These are phyloP conservation scores for Holotrichia oblita DNA, from an alignment of 1,140 invertebrate species.

Conservation along the genomic window DNA sequence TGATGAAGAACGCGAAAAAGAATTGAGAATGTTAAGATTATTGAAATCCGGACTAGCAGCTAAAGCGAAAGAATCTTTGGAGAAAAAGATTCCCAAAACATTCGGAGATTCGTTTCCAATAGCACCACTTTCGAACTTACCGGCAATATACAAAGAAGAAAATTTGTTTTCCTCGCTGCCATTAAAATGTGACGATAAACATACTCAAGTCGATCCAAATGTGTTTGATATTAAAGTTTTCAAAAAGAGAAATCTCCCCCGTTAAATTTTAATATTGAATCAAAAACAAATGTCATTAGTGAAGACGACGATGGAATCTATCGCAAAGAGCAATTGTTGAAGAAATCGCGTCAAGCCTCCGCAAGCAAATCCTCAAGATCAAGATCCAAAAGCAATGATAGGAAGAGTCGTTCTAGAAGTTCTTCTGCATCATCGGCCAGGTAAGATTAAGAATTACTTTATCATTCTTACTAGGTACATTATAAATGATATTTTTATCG, in stretches of 20 bases:
- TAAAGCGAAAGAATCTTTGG: constrained; percentile 67
- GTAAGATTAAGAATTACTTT: constrained; percentile 44
- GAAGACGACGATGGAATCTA: background rate
- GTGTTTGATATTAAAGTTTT: constrained; percentile 57
- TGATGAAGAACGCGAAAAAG: constrained; percentile 64
- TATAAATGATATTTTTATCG: too few species aligned
- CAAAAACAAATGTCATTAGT: background rate
- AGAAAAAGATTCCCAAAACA: constrained; percentile 62
- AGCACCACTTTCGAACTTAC: background rate
- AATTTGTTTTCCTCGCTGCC: background rate
- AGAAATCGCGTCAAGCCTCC: constrained; percentile 34
- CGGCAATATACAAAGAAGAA: background rate
- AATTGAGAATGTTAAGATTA: constrained; percentile 70
- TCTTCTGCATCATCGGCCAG: constrained; percentile 61
- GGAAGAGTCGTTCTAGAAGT: constrained; percentile 55
- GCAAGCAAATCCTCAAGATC: constrained; percentile 49
- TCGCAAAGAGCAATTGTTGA: background rate
- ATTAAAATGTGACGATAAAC: constrained; percentile 44
- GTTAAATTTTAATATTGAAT: background rate
- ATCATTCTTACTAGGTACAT: background rate
- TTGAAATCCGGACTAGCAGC: constrained; percentile 71
- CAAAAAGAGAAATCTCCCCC: constrained; percentile 42
- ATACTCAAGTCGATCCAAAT: constrained; percentile 51
- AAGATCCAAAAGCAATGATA: constrained; percentile 44
- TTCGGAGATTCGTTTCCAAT: background rate